Percentiles rank a stretch among this genome's conserved stretches.
Conservation (phyloP, 2,888 invertebrate species). For the Lasioglossum zephyrum region DNA sequence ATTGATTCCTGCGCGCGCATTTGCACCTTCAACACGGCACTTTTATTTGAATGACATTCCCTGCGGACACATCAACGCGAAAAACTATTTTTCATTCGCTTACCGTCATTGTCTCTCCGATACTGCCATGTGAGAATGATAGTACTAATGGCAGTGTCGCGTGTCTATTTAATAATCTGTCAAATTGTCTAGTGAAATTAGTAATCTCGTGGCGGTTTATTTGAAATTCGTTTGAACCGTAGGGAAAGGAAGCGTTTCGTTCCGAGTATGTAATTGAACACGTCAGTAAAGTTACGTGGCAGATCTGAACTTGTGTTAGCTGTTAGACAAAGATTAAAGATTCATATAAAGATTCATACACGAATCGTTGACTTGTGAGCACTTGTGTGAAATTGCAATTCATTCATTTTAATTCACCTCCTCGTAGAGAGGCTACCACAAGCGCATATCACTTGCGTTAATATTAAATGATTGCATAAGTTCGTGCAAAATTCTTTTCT, state of each 20-base stretch:
- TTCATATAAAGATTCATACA: neutral
- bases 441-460: too few relatives aligned
- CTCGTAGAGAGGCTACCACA: neutral
- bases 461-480: too few relatives aligned
- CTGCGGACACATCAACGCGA: neutral
- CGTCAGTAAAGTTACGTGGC: neutral
- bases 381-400: neutral
- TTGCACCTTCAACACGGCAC: constrained; percentile 11
- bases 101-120: neutral
- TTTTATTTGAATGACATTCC: constrained; percentile 10
- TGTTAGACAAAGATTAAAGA: neutral
- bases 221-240: neutral
- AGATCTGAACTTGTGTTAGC: neutral
- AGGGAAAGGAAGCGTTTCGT: neutral
- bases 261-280: neutral
- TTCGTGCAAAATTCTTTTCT: too few relatives aligned
- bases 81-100: neutral
- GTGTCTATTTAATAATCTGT: neutral
- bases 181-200: neutral
- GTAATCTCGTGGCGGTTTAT: constrained; percentile 3
- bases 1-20: constrained; percentile 57
- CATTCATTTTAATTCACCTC: neutral
- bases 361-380: neutral
- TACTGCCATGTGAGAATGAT: neutral
- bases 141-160: neutral